Evolutionary conservation across 2,888 invertebrate species (phyloP), one percentile per base, ranked within the genome.

Genomic region (Synanthedon tipuliformis): DNA sequence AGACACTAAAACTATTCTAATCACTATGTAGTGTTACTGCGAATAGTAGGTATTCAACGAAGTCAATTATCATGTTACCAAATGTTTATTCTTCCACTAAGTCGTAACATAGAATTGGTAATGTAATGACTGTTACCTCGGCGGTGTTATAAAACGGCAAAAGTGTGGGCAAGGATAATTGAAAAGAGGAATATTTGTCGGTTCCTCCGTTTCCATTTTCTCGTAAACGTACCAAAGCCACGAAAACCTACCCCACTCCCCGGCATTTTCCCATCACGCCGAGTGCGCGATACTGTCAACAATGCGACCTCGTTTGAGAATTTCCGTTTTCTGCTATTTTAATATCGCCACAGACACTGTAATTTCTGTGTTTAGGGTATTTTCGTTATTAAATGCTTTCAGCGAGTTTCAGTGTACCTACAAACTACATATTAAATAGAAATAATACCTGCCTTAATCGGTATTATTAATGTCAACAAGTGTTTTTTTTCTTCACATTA

Each of bases 51-150:
- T 27, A 27, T 27, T 27, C 27, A 27, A 27, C 27, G 27, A 27
- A 27, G 27, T 7, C 27, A 27, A 27, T 27, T 34, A 34, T 34
- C 34, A 34, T 34, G 34, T 34, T 10, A 52, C 48, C 53, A 13
- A 40, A n/a, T 54, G 54, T 54, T 56, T 54, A 56, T 51, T 49
- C 51, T 23, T 41, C 45, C 41, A 56, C 52, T 54, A 56, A 56
- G 52, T 54, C 51, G 50, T 56, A 54, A 54, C 50, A 48, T 51
- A 40, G 52, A 54, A 56, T 51, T 54, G 54, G 48, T 51, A 55
- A 23, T 16, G 45, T 15, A 11, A 45, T 45, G 45, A n/a, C 12
- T 10, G 34, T 34, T 34, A 34, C 34, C 34, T 34, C 45, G 45
- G 45, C 45, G n/a, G 45, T 13, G 45, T 15, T 13, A 15, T 45